These are phyloP conservation scores for Megalonaias nervosa DNA, from an alignment of 1,140 invertebrate genomes.

Conservation along the genomic window DNA sequence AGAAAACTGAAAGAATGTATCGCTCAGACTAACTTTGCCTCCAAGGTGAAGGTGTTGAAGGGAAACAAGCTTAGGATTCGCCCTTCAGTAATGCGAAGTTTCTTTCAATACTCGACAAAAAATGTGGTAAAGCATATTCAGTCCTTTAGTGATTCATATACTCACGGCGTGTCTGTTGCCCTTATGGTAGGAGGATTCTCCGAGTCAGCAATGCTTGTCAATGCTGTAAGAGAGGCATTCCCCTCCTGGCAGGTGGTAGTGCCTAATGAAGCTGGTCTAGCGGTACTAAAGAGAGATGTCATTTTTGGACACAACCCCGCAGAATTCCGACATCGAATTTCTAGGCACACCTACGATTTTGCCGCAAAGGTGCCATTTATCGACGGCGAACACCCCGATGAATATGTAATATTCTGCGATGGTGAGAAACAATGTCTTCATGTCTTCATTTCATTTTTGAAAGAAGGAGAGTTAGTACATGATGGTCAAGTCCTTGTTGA, in stretches of 20 bases:
- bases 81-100: no score
- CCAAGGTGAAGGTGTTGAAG: no score
- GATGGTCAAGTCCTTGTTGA: no score
- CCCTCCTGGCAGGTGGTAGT: conserved; percentile 32
- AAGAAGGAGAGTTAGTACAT: conserved; percentile 20
- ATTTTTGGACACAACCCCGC: conserved; percentile 42
- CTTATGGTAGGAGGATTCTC: conserved; percentile 50
- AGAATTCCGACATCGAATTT: conserved; percentile 25
- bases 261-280: conserved; percentile 44
- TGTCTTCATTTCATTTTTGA: conserved; percentile 37
- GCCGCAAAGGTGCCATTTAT: conserved; percentile 25
- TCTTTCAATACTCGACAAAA: no score
- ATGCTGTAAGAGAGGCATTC: conserved; percentile 30
- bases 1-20: no score
- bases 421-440: conserved; percentile 29
- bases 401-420: conserved; percentile 27
- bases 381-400: conserved; percentile 16
- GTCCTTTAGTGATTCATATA: no score
- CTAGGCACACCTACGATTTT: conserved; percentile 40
- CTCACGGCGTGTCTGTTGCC: no score
- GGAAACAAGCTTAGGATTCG: no score
- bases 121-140: no score
- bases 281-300: conserved; percentile 47
- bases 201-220: conserved; percentile 30
- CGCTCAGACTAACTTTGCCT: no score